Evolutionary conservation across 2,888 invertebrate genomes (phyloP), one percentile per base, ranked within the genome.

Genomic region (Bunonema sp.): DNA sequence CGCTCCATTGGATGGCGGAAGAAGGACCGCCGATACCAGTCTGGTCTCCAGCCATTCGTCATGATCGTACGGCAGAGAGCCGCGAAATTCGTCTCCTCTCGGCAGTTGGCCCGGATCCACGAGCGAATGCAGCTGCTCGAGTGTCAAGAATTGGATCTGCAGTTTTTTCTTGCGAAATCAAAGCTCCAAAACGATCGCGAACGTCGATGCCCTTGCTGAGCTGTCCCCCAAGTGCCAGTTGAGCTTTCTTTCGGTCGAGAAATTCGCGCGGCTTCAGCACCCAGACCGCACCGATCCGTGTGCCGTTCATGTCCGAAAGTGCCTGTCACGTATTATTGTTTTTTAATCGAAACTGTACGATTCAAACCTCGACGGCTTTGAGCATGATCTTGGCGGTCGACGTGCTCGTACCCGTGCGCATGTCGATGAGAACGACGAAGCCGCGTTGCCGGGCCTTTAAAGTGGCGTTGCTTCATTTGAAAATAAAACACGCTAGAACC

Each of bases 1-100:
- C 37, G 19, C 19, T n/a, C 19, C 7, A n/a, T 15, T 10, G 12
- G 5, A 18, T 16, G 19, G 4, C 4, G 4, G 19, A 35, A 40
- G 38, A 57, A 62, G 63, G 57, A 76, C 8, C 8, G 12, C 8
- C n/a, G 12, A 26, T 26, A 47, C 77, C 72, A 88, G 73, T 71
- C 93, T 77, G 49, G 86, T 80, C 67, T 93, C 89, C 64, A 93
- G 82, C 93, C 93, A 97, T 69, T 84, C 85, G 54, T 84, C 80
- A 74, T 93, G 89, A 72, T 93, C 89, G 73, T 93, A 97, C 61
- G 80, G 79, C 60, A 91, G 76, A 21, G 82, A 80, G 2, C 75
- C 75, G 65, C 91, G 91, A 70, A 97, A 79, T 70, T 93, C 91
- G n/a, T n/a, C n/a, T n/a, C n/a, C n/a, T 29, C 80, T 74, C 16